Percentiles rank a stretch among this genome's conserved stretches.
These are phyloP conservation scores for Mizuhopecten yessoensis DNA, from an alignment of 1,140 invertebrate genomes.

Conservation along the genomic window DNA sequence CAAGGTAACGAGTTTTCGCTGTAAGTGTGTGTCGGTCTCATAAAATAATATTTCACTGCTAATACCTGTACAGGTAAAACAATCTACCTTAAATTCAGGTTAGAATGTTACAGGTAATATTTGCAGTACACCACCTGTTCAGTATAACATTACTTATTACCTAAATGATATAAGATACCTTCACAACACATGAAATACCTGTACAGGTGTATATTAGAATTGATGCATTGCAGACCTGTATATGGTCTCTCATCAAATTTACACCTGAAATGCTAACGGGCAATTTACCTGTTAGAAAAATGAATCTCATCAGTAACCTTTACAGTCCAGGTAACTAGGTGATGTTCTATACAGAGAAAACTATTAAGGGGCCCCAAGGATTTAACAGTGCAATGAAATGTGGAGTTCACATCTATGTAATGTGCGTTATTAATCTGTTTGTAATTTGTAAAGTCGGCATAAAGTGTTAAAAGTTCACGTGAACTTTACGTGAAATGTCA, in stretches of 20 bases:
- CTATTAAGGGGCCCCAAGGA: background rate
- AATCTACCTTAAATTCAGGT: background rate
- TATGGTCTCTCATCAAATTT: background rate
- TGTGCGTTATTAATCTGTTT: background rate
- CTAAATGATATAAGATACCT: too few species aligned
- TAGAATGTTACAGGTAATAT: background rate
- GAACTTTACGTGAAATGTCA: background rate
- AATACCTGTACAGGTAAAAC: background rate
- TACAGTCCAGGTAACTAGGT: background rate
- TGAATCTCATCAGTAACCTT: background rate
- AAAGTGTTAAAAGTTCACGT: background rate
- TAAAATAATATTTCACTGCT: background rate
- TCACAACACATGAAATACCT: background rate
- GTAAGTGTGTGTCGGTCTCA: background rate
- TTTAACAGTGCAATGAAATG: background rate
- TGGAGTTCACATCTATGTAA: background rate
- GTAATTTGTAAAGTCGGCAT: background rate
- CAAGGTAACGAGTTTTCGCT: too few species aligned
- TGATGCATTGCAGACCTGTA: background rate
- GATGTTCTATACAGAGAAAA: background rate
- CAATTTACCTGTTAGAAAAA: too few species aligned
- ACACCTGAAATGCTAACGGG: conserved; percentile 21
- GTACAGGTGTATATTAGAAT: background rate
- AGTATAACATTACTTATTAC: background rate
- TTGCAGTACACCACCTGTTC: conserved; percentile 15